phyloP scores from a whole-genome alignment of 2,797 vertebrate species.

The Agapornis canus region DNA sequence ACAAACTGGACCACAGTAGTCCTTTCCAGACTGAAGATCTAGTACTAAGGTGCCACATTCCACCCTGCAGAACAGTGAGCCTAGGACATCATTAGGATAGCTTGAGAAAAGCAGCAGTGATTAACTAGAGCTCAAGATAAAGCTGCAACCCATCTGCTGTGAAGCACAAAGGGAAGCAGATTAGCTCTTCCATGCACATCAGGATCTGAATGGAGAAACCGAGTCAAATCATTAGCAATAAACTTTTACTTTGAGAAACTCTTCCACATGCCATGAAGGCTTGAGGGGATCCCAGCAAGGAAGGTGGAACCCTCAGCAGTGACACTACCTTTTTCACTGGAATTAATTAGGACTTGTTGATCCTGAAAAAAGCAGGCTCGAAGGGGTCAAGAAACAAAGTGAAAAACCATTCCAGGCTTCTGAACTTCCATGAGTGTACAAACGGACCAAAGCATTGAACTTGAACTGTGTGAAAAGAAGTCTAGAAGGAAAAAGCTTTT shows the following conservation, averaged over 20 bases:
- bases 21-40: neutral
- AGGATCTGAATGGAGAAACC: neutral
- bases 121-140: neutral
- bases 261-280: neutral
- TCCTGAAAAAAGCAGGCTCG: neutral
- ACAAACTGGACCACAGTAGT: neutral
- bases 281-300: neutral
- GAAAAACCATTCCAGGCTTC: neutral
- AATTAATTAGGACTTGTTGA: neutral
- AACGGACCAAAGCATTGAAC: neutral
- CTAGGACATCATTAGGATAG: neutral
- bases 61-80: neutral
- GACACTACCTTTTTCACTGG: neutral
- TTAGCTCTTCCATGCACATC: neutral
- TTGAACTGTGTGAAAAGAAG: neutral
- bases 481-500: neutral
- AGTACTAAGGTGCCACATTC: neutral
- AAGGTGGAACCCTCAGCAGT: neutral
- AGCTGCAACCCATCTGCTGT: neutral
- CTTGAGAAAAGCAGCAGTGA: neutral
- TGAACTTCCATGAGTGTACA: neutral
- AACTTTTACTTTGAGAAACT: neutral
- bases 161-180: neutral
- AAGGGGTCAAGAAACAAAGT: neutral
- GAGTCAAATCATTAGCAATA: neutral